A percentile compares a stretch with the other conserved stretches of the same genome.
Conservation (phyloP, 2,888 invertebrate genomes). For the Trimorus sp. region DNA sequence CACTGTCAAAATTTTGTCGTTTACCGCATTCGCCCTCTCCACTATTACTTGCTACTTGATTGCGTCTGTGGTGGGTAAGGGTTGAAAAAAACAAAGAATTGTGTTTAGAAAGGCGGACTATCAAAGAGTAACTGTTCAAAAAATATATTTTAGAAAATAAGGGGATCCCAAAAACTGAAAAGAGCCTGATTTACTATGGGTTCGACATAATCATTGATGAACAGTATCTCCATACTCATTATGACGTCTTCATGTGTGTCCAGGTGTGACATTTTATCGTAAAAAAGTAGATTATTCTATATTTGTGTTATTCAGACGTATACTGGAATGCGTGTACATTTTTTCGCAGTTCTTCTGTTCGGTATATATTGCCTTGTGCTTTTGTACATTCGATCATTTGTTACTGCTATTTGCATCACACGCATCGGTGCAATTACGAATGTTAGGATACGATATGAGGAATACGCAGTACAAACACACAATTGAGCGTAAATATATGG, state of each 20-base stretch:
- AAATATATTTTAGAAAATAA: background rate
- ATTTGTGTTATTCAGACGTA: background rate
- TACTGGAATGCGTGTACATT: background rate
- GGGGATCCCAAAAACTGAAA: no score
- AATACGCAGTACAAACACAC: background rate
- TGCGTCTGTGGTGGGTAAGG: conserved; percentile 13
- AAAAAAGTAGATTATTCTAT: no score
- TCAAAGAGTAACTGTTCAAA: background rate
- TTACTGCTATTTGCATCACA: conserved; percentile 30
- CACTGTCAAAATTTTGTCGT: background rate
- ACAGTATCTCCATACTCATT: no score
- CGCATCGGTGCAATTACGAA: conserved; percentile 26
- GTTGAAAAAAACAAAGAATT: background rate
- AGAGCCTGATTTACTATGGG: no score
- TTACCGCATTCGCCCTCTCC: background rate
- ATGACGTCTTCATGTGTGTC: no score
- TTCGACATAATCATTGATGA: no score
- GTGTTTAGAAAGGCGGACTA: background rate
- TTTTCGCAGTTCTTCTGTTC: conserved; percentile 10
- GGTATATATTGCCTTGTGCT: conserved; percentile 22
- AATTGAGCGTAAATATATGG: background rate
- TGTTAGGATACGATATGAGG: conserved; percentile 9
- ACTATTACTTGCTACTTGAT: conserved; percentile 6
- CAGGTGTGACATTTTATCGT: no score
- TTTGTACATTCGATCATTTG: conserved; percentile 23